phyloP scores from a whole-genome alignment of 2,888 invertebrate genomes.

The Halocaridina rubra region DNA sequence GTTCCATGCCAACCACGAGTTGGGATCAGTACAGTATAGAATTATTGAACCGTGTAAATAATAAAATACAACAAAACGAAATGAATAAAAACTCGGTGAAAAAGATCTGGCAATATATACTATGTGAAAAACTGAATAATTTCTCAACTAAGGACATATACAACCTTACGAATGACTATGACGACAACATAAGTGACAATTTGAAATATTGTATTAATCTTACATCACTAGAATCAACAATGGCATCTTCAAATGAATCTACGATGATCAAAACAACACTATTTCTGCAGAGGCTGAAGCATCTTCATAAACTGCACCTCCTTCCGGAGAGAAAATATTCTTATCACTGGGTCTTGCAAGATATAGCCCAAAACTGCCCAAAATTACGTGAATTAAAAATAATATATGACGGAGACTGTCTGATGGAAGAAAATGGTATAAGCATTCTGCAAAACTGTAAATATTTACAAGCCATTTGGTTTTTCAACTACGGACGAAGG shows the following conservation, averaged over 20 bases:
- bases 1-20: not conserved
- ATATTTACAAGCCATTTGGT: constrained; percentile 17
- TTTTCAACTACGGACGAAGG: constrained; percentile 35
- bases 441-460: not conserved
- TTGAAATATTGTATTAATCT: constrained; percentile 20
- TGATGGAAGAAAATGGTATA: not conserved
- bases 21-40: constrained; percentile 5
- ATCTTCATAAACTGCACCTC: constrained; percentile 21
- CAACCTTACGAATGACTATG: not conserved
- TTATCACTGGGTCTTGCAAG: constrained; percentile 33
- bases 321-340: constrained; percentile 30
- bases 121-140: constrained; percentile 9
- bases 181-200: not conserved
- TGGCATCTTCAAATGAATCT: not conserved
- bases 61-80: not conserved
- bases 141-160: constrained; percentile 31
- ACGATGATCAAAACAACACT: not conserved
- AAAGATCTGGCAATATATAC: constrained; percentile 3
- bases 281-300: constrained; percentile 5
- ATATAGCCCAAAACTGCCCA: constrained; percentile 19
- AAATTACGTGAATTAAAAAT: constrained; percentile 13
- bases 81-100: not conserved
- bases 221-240: constrained; percentile 20
- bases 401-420: constrained; percentile 33
- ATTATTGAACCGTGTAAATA: not conserved